These are phyloP conservation scores for Bothrops jararaca DNA, from an alignment of 2,113 vertebrate genomes.

Conservation along the genomic window DNA sequence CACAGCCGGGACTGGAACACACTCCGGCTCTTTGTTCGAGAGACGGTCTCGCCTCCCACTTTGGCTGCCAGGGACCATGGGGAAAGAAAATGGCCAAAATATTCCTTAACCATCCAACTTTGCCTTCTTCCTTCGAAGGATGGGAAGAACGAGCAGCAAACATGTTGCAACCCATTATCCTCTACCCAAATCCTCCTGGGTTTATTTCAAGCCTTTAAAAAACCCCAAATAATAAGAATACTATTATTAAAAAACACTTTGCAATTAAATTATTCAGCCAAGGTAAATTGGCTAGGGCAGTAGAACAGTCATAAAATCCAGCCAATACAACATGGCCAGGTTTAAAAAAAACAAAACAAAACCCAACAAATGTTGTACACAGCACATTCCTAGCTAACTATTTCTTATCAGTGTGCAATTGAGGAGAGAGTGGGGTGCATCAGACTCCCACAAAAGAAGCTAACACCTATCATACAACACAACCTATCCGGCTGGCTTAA, in stretches of 20 bases:
- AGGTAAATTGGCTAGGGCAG: neutral
- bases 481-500: neutral
- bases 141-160: neutral
- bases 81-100: neutral
- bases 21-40: neutral
- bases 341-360: neutral
- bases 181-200: neutral
- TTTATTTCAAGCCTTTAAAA: neutral
- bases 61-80: accelerated
- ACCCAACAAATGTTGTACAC: neutral
- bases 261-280: conserved; percentile 5
- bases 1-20: neutral
- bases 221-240: no score
- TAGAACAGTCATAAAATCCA: neutral
- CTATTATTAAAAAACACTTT: neutral
- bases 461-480: neutral
- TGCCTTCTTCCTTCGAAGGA: neutral
- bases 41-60: neutral
- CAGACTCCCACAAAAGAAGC: neutral
- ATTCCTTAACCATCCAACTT: neutral
- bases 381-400: conserved; percentile 13
- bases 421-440: neutral
- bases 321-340: neutral
- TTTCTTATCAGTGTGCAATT: neutral
- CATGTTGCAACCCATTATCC: no score